A percentile compares a stretch with the other conserved stretches of the same genome.
These are phyloP conservation scores for Nibea coibor DNA, from an alignment of 2,113 vertebrate genomes.

Conservation along the genomic window DNA sequence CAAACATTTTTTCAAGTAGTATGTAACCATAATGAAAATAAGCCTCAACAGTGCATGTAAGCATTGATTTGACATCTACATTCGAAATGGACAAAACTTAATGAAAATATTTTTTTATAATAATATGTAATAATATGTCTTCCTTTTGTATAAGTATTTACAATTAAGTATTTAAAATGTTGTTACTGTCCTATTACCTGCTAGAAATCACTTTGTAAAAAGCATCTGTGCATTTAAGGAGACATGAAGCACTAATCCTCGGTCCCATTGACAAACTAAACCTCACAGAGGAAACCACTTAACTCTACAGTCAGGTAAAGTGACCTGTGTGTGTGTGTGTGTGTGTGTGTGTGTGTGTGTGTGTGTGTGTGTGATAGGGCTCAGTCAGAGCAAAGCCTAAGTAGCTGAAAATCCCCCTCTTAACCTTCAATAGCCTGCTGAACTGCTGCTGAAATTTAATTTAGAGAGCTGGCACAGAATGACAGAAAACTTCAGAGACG, in stretches of 20 bases:
- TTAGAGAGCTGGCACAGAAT: not conserved
- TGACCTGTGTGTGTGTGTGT: constrained; percentile 29
- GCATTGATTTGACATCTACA: not conserved
- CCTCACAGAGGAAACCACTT: constrained; percentile 37
- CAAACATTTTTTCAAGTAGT: not conserved
- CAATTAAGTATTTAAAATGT: no score
- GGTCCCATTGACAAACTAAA: constrained; percentile 25
- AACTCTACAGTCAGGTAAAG: constrained; percentile 43
- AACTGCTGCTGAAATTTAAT: constrained; percentile 32
- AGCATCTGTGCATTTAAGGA: not conserved
- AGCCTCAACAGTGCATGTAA: no score
- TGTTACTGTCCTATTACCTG: no score
- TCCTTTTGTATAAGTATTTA: no score
- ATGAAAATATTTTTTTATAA: not conserved
- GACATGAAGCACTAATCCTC: constrained; percentile 18
- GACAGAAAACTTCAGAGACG: not conserved
- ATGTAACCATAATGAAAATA: not conserved
- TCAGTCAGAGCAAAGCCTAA: constrained; percentile 28
- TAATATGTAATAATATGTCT: not conserved
- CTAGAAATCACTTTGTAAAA: not conserved
- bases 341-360: constrained; percentile 23
- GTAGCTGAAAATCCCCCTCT: constrained; percentile 41
- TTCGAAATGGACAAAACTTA: not conserved
- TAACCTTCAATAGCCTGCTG: constrained; percentile 25
- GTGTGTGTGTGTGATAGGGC: not conserved